phyloP scores from a whole-genome alignment of 2,888 invertebrate species.

The Seira musarum region DNA sequence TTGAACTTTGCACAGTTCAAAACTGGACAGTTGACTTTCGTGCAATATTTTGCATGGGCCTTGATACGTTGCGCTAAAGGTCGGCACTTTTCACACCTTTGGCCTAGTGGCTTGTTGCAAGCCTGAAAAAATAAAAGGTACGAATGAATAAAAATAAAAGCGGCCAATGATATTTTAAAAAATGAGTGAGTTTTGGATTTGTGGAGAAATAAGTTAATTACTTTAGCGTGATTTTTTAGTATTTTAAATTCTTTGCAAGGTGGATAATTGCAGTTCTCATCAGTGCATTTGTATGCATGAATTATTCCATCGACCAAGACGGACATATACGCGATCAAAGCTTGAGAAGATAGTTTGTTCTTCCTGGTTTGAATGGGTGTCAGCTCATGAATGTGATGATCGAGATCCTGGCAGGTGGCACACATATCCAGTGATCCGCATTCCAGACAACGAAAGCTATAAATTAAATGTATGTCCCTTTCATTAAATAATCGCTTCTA shows the following conservation, averaged over 20 bases:
- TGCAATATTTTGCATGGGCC: conserved; percentile 98
- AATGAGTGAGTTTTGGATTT: too few relatives aligned
- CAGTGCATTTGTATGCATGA: conserved; percentile 30
- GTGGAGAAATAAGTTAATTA: too few relatives aligned
- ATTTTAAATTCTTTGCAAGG: conserved; percentile 25
- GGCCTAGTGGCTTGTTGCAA: conserved; percentile 95
- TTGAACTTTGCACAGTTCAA: conserved; percentile 99
- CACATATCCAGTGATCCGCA: conserved; percentile 99
- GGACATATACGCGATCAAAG: not conserved
- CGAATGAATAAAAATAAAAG: too few relatives aligned
- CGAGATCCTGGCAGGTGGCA: conserved; percentile 93
- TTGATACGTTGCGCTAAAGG: conserved; percentile 98
- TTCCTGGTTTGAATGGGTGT: conserved; percentile 23
- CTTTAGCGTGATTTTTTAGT: conserved; percentile 23
- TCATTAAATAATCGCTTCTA: too few relatives aligned
- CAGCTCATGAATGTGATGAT: conserved; percentile 97
- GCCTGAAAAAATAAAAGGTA: conserved; percentile 72
- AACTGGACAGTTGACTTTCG: conserved; percentile 94
- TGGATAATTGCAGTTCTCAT: conserved; percentile 9
- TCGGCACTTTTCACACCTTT: conserved; percentile 98
- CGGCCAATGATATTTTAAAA: too few relatives aligned
- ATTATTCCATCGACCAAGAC: conserved; percentile 38
- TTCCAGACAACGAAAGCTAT: conserved; percentile 92
- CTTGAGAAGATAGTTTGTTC: not conserved
- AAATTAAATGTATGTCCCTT: conserved; percentile 18